A percentile compares a stretch with the other conserved stretches of the same genome.
These are phyloP conservation scores for Pitangus sulphuratus DNA, from an alignment of 2,797 vertebrate genomes.

Conservation along the genomic window DNA sequence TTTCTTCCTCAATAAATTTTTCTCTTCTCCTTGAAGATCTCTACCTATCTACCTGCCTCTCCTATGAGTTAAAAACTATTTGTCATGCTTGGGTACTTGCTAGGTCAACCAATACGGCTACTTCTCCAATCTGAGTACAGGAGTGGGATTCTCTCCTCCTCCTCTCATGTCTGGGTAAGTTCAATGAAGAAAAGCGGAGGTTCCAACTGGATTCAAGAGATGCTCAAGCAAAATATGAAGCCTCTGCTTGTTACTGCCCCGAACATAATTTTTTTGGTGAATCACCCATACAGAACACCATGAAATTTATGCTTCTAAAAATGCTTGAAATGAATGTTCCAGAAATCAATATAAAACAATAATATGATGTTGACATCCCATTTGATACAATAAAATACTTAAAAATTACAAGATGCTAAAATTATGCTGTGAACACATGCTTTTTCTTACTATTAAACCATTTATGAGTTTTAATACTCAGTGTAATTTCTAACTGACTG, in stretches of 20 bases:
- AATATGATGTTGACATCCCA: neutral
- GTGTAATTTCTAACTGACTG: conserved; percentile 30
- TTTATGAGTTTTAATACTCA: conserved; percentile 9
- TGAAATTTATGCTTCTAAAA: conserved; percentile 3
- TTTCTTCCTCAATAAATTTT: neutral
- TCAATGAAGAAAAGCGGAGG: neutral
- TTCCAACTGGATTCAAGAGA: neutral
- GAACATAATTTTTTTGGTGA: neutral
- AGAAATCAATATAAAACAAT: neutral
- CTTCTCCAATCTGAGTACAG: neutral
- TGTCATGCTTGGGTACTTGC: neutral
- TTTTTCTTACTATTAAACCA: neutral
- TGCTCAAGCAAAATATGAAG: neutral
- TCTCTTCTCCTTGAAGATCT: neutral
- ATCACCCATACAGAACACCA: neutral
- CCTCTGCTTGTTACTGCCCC: neutral
- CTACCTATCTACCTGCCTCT: neutral
- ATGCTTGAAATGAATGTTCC: neutral
- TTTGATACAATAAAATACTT: neutral
- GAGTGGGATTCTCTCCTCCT: neutral
- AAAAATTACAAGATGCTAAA: neutral
- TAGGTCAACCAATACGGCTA: neutral
- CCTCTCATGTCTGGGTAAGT: neutral
- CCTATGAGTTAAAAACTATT: neutral
- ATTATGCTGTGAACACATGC: neutral